phyloP scores from a whole-genome alignment of 2,797 vertebrate species.

The Lepidocolaptes lacrymiger region DNA sequence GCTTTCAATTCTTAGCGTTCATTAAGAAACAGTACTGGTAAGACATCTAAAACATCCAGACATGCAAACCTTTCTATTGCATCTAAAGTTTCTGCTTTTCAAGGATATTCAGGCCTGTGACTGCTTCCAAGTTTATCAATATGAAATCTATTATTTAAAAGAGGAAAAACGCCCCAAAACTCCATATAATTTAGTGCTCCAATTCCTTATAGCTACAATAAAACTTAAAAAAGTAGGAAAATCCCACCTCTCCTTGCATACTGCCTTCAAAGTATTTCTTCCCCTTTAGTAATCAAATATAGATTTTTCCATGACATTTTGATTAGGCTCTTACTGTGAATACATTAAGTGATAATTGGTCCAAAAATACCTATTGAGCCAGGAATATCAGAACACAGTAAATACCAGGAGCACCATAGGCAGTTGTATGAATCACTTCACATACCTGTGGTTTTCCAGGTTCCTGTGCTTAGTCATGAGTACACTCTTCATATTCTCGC shows the following conservation, averaged over 20 bases:
- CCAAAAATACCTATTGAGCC: constrained; percentile 34
- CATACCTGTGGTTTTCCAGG: constrained; percentile 81
- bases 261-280: not conserved
- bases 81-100: not conserved
- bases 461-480: constrained; percentile 74
- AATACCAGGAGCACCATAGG: constrained; percentile 54
- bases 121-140: not conserved
- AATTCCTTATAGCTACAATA: not conserved
- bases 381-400: constrained; percentile 24
- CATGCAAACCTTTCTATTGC: not conserved
- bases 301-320: constrained; percentile 49
- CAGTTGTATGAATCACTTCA: constrained; percentile 69
- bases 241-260: not conserved
- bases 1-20: not conserved
- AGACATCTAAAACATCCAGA: not conserved
- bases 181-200: not conserved
- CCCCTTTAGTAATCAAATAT: not conserved
- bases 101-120: not conserved
- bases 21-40: not conserved
- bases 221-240: not conserved
- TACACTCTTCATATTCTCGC: constrained; percentile 59
- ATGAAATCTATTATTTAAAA: not conserved
- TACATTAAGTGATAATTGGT: constrained; percentile 46
- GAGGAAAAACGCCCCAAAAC: not conserved
- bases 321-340: constrained; percentile 39